Base-by-base conservation (phyloP, 2,797 vertebrate genomes). In the Furcifer pardalis region DNA sequence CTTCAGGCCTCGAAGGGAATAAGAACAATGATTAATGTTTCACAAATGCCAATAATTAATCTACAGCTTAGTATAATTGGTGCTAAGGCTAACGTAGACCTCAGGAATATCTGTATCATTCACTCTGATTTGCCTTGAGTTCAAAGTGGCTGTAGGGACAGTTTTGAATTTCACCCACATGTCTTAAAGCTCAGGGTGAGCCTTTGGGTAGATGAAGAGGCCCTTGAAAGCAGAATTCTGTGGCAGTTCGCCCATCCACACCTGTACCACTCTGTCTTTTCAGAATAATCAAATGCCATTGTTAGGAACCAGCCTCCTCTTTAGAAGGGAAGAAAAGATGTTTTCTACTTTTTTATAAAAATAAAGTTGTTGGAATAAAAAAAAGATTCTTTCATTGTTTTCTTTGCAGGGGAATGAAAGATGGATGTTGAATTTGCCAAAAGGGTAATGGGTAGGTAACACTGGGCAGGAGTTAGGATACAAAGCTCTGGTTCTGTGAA, bases 331-430 rank as follows among this genome's bases (percentile, higher is more conserved):
- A 2, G 2, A 42, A 30, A 46, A 30, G 65, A 21, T 75, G 19
- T 81, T 62, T 46, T 44, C 21, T 37, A 86, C 52, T 76, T 85
- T 85, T 86, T 62, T 73, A 77, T 81, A 71, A 81, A 81, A 86
- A 81, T 81, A 86, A 86, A 82, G 40, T n/a, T n/a, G 5, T 81
- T 82, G 52, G 2, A 21, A 42, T 60, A 40, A 35, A 10, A 40
- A 52, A 52, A 66, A 62, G 8, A 3, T 2, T 3, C 13, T 12
- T 7, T 2, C 32, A 2, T 15, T 1, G 17, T 42, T 35, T 59
- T 59, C 37, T 81, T 35, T 37, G n/a, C 46, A 9, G 27, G 74
- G 5, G 60, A 40, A 52, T 23, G 10, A 49, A 19, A 15, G 17
- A 19, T 21, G 56, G 17, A 35, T 82, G n/a, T 49, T 65, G 17